Base-by-base conservation (phyloP, 2,797 vertebrate species). In the Eupleurogrammus muticus region DNA sequence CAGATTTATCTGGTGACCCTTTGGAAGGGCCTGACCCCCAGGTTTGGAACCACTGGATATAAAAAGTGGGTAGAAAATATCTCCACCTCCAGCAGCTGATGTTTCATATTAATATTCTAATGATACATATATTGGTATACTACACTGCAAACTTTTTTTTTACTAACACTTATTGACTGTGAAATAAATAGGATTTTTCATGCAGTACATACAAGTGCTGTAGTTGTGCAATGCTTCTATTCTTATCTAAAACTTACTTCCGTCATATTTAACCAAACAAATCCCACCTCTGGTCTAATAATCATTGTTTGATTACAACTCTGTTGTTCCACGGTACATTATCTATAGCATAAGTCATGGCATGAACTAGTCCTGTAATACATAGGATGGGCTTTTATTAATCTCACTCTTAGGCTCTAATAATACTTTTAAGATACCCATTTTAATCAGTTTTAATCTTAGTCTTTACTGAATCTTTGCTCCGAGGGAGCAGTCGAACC, bases 271-370 rank as follows among this genome's bases (percentile, higher is more conserved):
- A 16, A 21, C 20, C 9, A 1, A 1, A 50, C 38, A 8, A 14
- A 40, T 67, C 13, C 49, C 50, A 35, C 28, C 62, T 66, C 10
- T 17, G 58, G 20, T 24, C 16, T 5, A 52, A 12, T 57, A 21
- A 42, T 68, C 55, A 52, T 42, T 77, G 83, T 89, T 85, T 80
- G 80, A 34, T 75, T 63, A 61, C 64, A 63, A 83, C 66, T 61
- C 49, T 74, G 55, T 86, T 85, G 62, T 77, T 65, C 38, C 17
- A 21, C 23, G 69, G 64, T 56, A 46, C 49, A 23, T 61, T 54
- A 65, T 24, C 56, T 49, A 16, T n/a, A n/a, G n/a, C n/a, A n/a
- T n/a, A n/a, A n/a, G n/a, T n/a, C 53, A 61, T 24, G 35, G 64
- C 54, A 57, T 19, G 38, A 19, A 40, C n/a, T 14, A 1, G 6